Conservation (phyloP, 2,113 vertebrate genomes). For the Malurus melanocephalus region DNA sequence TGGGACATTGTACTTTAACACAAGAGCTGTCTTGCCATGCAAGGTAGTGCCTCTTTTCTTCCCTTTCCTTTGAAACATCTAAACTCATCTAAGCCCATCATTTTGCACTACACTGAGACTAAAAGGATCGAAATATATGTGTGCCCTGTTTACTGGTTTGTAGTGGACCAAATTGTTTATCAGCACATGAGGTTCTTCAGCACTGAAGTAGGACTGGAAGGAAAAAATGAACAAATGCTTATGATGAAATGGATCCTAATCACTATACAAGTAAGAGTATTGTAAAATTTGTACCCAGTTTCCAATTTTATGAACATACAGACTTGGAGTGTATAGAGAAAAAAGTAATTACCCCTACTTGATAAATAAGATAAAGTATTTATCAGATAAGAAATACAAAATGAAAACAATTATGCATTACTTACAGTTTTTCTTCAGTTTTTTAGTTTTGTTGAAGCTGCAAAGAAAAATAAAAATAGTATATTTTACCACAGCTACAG, state of each 20-base stretch:
- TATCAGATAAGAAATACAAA: background rate
- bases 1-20: background rate
- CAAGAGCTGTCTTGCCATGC: background rate
- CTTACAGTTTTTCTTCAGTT: background rate
- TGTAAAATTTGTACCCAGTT: background rate
- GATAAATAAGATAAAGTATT: background rate
- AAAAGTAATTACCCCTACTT: background rate
- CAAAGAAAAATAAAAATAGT: background rate
- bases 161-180: background rate
- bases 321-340: background rate
- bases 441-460: background rate
- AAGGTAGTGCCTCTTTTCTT: background rate
- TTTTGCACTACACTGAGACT: background rate
- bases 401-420: background rate
- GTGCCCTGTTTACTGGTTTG: background rate
- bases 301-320: background rate
- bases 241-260: background rate
- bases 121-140: background rate
- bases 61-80: background rate
- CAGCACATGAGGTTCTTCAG: background rate
- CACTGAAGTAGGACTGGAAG: background rate
- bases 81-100: background rate
- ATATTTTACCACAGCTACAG: background rate
- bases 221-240: background rate
- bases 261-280: background rate